These are phyloP conservation scores for Pyrocephalus nanus DNA, from an alignment of 2,797 vertebrate species.

Conservation along the genomic window DNA sequence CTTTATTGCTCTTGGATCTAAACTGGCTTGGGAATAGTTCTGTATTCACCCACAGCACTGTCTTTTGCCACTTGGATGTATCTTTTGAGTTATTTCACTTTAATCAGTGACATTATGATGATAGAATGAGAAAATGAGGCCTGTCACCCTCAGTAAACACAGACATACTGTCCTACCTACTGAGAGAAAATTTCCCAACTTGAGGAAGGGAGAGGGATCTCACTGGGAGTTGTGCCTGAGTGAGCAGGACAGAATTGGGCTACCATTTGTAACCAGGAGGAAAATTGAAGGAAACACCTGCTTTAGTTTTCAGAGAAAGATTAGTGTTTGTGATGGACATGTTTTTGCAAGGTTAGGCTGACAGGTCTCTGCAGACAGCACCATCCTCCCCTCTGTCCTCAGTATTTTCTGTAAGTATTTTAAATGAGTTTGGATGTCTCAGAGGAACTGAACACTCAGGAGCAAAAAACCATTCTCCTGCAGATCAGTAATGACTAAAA, in stretches of 20 bases:
- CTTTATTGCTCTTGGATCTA: background rate
- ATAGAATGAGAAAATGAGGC: background rate
- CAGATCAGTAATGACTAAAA: constrained; percentile 28
- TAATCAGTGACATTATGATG: background rate
- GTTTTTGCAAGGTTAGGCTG: constrained; percentile 19
- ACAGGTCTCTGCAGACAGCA: constrained; percentile 36
- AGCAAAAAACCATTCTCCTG: constrained; percentile 21
- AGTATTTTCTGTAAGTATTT: background rate
- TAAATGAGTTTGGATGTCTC: constrained; percentile 43
- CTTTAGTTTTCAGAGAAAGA: background rate
- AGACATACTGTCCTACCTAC: background rate
- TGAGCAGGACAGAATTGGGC: constrained; percentile 49
- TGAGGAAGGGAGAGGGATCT: background rate
- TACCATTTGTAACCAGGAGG: background rate
- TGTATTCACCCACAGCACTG: background rate
- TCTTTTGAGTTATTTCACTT: background rate
- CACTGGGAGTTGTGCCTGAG: background rate
- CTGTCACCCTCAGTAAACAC: background rate
- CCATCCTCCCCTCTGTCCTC: constrained; percentile 44
- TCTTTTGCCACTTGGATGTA: background rate
- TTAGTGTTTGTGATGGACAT: background rate
- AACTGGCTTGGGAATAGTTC: rapidly evolving
- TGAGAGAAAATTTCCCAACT: background rate
- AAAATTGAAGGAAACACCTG: constrained; percentile 11
- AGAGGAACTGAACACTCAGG: constrained; percentile 22